These are phyloP conservation scores for Apostichopus leukothele DNA, from an alignment of 53 echinoderm and acorn worm species.

Conservation along the genomic window DNA sequence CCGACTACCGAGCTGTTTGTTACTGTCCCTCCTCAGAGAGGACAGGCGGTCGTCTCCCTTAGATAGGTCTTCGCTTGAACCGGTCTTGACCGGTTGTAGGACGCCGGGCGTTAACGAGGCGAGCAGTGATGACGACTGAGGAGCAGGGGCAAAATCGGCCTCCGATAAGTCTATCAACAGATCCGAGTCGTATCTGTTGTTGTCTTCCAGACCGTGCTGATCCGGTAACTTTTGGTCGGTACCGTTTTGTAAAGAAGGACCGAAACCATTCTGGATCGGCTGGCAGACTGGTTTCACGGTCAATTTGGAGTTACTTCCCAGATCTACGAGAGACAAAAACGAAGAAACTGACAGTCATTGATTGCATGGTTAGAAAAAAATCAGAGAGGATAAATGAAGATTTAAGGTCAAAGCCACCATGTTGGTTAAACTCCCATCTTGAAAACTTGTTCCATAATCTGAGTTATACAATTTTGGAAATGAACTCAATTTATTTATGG, in stretches of 20 bases:
- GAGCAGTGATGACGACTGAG: slow-evolving; percentile 59
- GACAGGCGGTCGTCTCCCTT: not conserved
- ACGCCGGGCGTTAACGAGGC: slow-evolving; percentile 50
- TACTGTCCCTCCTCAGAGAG: slow-evolving; percentile 49
- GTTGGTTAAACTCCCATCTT: too few species aligned
- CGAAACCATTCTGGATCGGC: slow-evolving; percentile 44
- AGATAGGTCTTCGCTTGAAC: not conserved
- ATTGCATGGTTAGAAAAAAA: too few species aligned
- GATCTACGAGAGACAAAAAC: not conserved
- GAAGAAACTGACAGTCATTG: too few species aligned
- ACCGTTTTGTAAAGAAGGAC: not conserved
- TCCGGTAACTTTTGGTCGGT: not conserved
- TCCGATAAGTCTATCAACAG: slow-evolving; percentile 88
- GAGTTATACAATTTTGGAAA: too few species aligned
- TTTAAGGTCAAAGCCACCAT: too few species aligned
- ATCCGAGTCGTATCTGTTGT: slow-evolving; percentile 56
- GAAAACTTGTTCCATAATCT: too few species aligned
- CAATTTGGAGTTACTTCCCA: not conserved
- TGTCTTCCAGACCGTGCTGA: slow-evolving; percentile 47
- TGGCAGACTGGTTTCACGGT: slow-evolving; percentile 7
- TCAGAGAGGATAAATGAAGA: too few species aligned
- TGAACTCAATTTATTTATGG: too few species aligned
- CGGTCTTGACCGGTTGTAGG: slow-evolving; percentile 4
- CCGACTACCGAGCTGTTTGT: slow-evolving; percentile 48
- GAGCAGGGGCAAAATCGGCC: slow-evolving; percentile 93